phyloP scores from a whole-genome alignment of 2,113 vertebrate species.

The Pedetes capensis region DNA sequence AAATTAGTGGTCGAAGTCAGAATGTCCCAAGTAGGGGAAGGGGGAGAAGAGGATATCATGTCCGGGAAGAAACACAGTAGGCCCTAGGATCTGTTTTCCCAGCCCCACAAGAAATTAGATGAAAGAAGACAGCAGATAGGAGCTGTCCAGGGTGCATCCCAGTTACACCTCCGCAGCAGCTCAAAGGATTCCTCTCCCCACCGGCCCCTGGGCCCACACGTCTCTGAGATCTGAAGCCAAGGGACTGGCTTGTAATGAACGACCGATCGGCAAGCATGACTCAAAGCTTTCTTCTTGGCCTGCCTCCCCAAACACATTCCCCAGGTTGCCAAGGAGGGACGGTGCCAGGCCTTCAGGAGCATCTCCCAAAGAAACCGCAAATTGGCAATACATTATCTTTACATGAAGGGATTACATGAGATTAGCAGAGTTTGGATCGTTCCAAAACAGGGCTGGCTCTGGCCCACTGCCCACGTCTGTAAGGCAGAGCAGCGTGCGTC shows the following conservation, averaged over 20 bases:
- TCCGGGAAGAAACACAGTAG: not conserved
- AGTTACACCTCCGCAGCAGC: not conserved
- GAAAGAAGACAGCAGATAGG: not conserved
- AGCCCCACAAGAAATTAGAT: not conserved
- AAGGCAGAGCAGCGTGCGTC: slow-evolving; percentile 54
- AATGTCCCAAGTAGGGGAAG: not conserved
- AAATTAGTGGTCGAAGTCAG: not conserved
- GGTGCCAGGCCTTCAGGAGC: not conserved
- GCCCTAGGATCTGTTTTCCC: not conserved
- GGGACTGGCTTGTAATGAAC: not conserved
- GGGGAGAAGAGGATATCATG: not conserved
- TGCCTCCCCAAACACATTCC: not conserved
- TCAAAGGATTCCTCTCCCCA: not conserved
- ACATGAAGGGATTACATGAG: not conserved
- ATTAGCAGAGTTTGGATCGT: slow-evolving; percentile 53
- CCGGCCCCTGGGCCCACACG: not conserved
- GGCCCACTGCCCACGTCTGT: slow-evolving; percentile 18
- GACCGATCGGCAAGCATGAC: not conserved
- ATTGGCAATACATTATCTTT: not conserved
- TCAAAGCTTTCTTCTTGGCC: not conserved
- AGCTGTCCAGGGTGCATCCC: not conserved
- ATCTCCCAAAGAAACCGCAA: not conserved
- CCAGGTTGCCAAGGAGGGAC: not conserved
- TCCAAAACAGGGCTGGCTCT: not conserved
- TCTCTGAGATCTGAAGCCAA: not conserved